phyloP scores from a whole-genome alignment of 2,888 invertebrate species.

The Eupithecia exiguata region DNA sequence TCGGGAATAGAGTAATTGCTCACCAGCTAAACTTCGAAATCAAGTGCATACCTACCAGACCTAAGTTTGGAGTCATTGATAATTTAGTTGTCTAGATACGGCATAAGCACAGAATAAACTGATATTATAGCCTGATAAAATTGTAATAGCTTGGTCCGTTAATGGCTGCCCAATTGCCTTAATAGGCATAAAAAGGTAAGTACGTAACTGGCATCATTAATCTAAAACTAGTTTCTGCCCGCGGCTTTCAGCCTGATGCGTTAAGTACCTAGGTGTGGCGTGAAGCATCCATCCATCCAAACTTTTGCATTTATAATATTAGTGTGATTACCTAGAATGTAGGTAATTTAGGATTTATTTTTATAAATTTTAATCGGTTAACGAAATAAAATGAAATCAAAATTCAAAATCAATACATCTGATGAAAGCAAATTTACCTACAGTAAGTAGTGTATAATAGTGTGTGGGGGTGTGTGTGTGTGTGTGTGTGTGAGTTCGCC shows the following conservation, averaged over 20 bases:
- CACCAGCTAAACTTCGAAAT: conserved; percentile 55
- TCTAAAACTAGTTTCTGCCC: no score
- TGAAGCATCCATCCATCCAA: no score
- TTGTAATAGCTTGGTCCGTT: neutral
- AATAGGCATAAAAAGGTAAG: neutral
- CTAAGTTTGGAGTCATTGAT: conserved; percentile 56
- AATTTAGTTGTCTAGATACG: neutral
- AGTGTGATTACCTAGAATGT: neutral
- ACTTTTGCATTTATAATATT: no score
- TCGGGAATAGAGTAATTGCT: conserved; percentile 59
- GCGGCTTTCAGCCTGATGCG: no score
- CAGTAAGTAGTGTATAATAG: no score
- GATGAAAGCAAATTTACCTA: neutral
- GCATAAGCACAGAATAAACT: neutral
- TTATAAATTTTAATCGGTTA: no score
- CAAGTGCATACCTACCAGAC: conserved; percentile 56
- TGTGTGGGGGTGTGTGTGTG: no score
- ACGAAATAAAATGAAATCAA: no score
- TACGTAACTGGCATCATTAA: neutral
- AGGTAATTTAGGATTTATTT: neutral
- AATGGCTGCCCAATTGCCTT: neutral
- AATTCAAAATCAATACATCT: neutral
- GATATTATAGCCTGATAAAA: neutral
- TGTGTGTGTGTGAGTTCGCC: no score
- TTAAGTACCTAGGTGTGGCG: no score